Base-by-base conservation (phyloP, 35 echinoderm and acorn worm species). In the Diadema setosum region DNA sequence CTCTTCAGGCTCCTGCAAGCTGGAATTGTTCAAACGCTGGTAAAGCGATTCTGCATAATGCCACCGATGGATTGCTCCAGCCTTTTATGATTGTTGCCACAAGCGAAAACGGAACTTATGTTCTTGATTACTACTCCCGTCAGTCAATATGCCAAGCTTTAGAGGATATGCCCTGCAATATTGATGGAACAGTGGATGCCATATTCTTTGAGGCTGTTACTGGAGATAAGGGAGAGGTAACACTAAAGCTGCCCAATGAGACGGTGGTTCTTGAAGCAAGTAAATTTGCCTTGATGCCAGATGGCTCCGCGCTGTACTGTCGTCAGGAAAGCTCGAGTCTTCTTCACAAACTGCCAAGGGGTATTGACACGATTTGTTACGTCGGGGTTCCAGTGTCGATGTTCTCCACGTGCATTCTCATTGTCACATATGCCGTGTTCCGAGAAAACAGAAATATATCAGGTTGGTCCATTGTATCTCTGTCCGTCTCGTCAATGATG, bases 371-470 rank as follows among this genome's bases (percentile, higher is more conserved):
- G 11, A 32, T 83, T 12, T 84, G 37, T 12, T 34, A 9, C 15
- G 30, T 67, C 15, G 88, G 88, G 26, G 70, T 26, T 30, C 39
- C 24, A 15, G 1, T 84, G 57, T 90, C 88, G 2, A 14, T 90
- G 15, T 5, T 90, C 2, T 57, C 80, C 5, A n/a, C 67, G 25
- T 15, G 65, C 1, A 45, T 90, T 7, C 46, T 80, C 18, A 65
- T 90, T 20, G 26, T 42, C 25, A 90, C 88, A 14, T 90, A 90
- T 34, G 4, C 41, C 5, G 18, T 56, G 8, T 90, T 90, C 46
- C 81, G 80, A 40, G 20, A 44, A 9, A 58, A 84, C 5, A 78
- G 80, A 33, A 90, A 83, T 27, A 27, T 65, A 32, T 55, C 88
- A 20, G 88, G 88, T 6, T 61, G 48, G 48, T 65, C 59, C 5